Evolutionary conservation across 2,797 vertebrate genomes (phyloP), one percentile per base, ranked within the genome.

Genomic region (Nyctalus aviator): DNA sequence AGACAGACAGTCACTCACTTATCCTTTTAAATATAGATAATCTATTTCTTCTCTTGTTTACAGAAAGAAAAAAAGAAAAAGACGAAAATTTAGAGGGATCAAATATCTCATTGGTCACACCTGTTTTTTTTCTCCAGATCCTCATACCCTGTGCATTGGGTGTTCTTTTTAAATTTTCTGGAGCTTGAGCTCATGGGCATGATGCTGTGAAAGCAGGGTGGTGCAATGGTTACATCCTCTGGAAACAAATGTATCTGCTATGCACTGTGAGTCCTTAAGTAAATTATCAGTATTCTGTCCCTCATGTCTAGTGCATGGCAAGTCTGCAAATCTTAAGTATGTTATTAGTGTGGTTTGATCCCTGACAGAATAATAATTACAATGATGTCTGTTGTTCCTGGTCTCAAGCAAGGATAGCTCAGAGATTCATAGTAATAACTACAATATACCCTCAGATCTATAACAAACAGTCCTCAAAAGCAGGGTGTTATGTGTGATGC

Each of bases 41-140:
- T 62, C 27, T 84, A 37, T 79, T 73, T 95, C 18, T 96, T 62
- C 18, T 95, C 62, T 41, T 48, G 41, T 55, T 87, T 81, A 91
- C 2, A 79, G 44, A 59, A 55, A 79, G 73, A 78, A 73, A 9
- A n/a, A n/a, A 48, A 76, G 2, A 76, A 32, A 18, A 75, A 57
- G 64, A 50, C 15, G 48, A 48, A 46, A 78, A 77, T 90, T 72
- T 53, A 72, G 13, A 81, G 35, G 35, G n/a, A 81, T 91, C 57
- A 72, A 64, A 35, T 46, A 86, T 32, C 46, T 53, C 35, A 3
- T 72, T 72, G 89, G 15, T 93, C 48, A 86, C 30, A 66, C 5
- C 20, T 48, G 25, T 1, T 72, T 96, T 95, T 86, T 75, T 76
- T 75, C n/a, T 84, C 86, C 11, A 50, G 44, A 2, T 64, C 44